Conservation (phyloP, 2,797 vertebrate species). For the Lutjanus argentimaculatus region DNA sequence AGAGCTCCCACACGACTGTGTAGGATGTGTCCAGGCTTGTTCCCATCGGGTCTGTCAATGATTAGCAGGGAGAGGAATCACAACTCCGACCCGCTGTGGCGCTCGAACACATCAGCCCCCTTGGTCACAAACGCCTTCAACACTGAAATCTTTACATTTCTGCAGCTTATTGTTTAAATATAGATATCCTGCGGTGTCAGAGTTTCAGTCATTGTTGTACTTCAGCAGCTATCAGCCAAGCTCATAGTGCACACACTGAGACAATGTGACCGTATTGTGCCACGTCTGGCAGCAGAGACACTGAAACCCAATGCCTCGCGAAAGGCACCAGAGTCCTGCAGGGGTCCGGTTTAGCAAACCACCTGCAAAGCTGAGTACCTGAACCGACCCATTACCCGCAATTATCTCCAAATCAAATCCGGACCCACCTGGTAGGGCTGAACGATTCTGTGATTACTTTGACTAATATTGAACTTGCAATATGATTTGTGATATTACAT, state of each 20-base stretch:
- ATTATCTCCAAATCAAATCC: too few species aligned
- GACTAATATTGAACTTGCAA: too few species aligned
- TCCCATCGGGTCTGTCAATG: slow-evolving; percentile 71
- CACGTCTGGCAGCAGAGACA: not conserved
- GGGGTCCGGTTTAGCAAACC: too few species aligned
- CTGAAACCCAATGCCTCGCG: not conserved
- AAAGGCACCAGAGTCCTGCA: too few species aligned
- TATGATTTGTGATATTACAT: too few species aligned
- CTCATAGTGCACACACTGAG: slow-evolving; percentile 12
- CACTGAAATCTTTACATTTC: slow-evolving; percentile 28
- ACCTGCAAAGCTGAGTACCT: too few species aligned
- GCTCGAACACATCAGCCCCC: not conserved
- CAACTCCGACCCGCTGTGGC: slow-evolving; percentile 27
- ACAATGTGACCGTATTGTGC: slow-evolving; percentile 12
- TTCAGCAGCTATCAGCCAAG: not conserved
- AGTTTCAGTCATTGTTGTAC: slow-evolving; percentile 22
- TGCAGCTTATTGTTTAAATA: slow-evolving; percentile 15
- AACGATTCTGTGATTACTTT: too few species aligned
- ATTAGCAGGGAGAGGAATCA: slow-evolving; percentile 66
- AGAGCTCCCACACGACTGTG: slow-evolving; percentile 31
- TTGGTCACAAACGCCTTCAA: slow-evolving; percentile 3
- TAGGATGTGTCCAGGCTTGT: slow-evolving; percentile 69
- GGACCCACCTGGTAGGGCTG: too few species aligned
- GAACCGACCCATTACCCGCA: too few species aligned
- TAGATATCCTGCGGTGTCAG: slow-evolving; percentile 11